These are phyloP conservation scores for Nibea albiflora DNA, from an alignment of 2,113 vertebrate species.

Conservation along the genomic window DNA sequence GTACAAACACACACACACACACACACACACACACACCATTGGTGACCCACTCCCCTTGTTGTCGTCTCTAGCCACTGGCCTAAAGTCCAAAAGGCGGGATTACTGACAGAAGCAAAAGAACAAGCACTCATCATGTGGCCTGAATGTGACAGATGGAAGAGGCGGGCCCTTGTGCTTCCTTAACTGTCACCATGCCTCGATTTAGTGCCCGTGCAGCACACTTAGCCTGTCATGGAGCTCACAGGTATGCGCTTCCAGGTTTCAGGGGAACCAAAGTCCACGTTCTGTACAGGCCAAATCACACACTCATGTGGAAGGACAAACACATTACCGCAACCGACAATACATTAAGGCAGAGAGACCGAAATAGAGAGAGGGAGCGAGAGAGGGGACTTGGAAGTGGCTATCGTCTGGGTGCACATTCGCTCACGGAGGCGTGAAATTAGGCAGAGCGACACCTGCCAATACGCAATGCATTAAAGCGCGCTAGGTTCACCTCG, in stretches of 20 bases:
- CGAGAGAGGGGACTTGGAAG: constrained; percentile 54
- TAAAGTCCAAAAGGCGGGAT: constrained; percentile 35
- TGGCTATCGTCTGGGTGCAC: constrained; percentile 67
- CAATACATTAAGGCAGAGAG: constrained; percentile 48
- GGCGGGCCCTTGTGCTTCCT: constrained; percentile 46
- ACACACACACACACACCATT: constrained; percentile 12
- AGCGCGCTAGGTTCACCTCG: constrained; percentile 43
- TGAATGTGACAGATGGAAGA: constrained; percentile 69
- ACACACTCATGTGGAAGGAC: constrained; percentile 47
- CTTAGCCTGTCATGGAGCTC: constrained; percentile 46
- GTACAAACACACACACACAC: constrained; percentile 5
- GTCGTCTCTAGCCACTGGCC: constrained; percentile 22
- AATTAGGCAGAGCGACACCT: constrained; percentile 82
- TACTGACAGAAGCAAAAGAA: constrained; percentile 48
- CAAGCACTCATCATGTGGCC: constrained; percentile 31
- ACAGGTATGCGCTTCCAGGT: constrained; percentile 34
- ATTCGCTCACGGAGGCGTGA: constrained; percentile 80
- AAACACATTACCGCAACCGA: constrained; percentile 41
- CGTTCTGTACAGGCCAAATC: constrained; percentile 42
- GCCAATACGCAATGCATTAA: constrained; percentile 77
- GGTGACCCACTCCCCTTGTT: constrained; percentile 13
- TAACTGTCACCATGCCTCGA: constrained; percentile 49
- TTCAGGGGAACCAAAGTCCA: constrained; percentile 47
- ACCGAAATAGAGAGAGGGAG: constrained; percentile 36
- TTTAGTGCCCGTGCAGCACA: constrained; percentile 65